Evolutionary conservation across 2,113 vertebrate species (phyloP).

Genomic region (Myocastor coypus): DNA sequence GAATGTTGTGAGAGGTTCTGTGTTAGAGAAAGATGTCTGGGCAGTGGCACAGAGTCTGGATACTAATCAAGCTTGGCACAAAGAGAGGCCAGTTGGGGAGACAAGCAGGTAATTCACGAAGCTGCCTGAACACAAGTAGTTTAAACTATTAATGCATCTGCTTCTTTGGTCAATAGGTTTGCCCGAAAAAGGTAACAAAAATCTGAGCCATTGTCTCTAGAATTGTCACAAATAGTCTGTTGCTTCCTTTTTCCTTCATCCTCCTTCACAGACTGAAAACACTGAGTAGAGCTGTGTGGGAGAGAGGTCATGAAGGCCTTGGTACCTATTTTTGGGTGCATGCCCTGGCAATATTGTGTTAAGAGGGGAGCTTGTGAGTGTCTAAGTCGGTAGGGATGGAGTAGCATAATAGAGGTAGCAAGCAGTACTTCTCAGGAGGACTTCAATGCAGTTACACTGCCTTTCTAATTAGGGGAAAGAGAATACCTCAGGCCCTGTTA

Average conservation of each 20-base stretch:
- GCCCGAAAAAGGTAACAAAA: background rate
- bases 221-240: background rate
- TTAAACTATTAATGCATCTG: background rate
- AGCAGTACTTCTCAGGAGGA: background rate
- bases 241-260: background rate
- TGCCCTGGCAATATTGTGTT: background rate
- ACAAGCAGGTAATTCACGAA: background rate
- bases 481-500: background rate
- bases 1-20: background rate
- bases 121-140: background rate
- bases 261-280: background rate
- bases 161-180: background rate
- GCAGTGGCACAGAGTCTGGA: background rate
- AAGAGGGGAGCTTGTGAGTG: background rate
- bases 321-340: background rate
- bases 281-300: background rate
- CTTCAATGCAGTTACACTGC: background rate
- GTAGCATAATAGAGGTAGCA: background rate
- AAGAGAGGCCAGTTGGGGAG: background rate
- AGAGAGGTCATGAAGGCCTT: background rate
- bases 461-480: background rate
- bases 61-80: background rate
- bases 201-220: background rate
- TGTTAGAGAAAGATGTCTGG: background rate
- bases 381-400: background rate